A percentile compares a stretch with the other conserved stretches of the same genome.
Conservation (phyloP, 2,113 vertebrate genomes). For the Ptyas mucosa region DNA sequence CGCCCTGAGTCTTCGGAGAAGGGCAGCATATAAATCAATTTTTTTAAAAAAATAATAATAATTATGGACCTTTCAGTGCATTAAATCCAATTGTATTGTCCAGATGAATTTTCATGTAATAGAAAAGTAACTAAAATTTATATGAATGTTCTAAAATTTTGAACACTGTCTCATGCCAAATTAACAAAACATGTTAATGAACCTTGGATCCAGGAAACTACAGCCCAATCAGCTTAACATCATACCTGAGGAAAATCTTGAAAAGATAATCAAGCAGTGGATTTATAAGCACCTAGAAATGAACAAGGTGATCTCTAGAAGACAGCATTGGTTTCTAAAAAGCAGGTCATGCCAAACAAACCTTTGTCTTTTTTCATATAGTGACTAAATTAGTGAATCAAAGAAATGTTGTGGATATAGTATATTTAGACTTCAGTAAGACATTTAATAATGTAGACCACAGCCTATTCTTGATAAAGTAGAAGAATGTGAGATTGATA, state of each 20-base stretch:
- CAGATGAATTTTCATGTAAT: background rate
- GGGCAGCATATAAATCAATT: too few species aligned
- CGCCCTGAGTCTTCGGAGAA: too few species aligned
- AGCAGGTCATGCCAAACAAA: background rate
- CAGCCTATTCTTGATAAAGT: background rate
- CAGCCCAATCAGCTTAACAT: background rate
- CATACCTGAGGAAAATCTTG: background rate
- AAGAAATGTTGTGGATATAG: background rate
- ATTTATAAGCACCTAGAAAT: background rate
- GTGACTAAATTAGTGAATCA: background rate
- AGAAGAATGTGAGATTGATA: background rate
- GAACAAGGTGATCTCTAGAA: background rate
- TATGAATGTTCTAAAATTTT: background rate
- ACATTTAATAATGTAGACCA: background rate
- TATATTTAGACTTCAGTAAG: background rate
- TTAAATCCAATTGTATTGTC: background rate
- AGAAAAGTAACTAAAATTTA: background rate
- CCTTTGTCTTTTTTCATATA: background rate
- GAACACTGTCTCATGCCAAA: background rate
- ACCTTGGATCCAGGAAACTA: background rate
- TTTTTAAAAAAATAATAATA: too few species aligned
- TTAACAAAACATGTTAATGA: background rate
- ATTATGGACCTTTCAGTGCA: background rate
- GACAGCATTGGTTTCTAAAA: too few species aligned
- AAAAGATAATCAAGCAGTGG: background rate